A percentile compares a stretch with the other conserved stretches of the same genome.
Evolutionary conservation across 37 sponge, comb jelly and placozoan genomes (phyloP).

Genomic region (Beroe ovata): DNA sequence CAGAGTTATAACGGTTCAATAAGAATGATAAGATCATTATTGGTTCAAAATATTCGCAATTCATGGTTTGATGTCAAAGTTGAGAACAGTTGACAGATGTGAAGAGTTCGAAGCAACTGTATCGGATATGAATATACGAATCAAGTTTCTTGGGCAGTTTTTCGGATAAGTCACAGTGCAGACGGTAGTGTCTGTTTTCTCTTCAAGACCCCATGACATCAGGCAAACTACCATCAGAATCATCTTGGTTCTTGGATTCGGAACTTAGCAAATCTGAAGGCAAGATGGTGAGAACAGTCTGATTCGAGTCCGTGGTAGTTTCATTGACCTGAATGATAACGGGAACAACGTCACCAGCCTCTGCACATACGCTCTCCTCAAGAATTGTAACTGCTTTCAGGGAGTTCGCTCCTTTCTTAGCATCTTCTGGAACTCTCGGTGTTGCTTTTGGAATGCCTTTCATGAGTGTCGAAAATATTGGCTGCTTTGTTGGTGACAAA

Average conservation of each 20-base stretch:
- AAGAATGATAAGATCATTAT: too few species aligned
- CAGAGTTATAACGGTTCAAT: too few species aligned
- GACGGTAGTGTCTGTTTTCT: too few species aligned
- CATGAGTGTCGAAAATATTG: neutral
- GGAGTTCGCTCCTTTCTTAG: neutral
- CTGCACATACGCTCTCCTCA: neutral
- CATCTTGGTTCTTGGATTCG: neutral
- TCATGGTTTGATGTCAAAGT: too few species aligned
- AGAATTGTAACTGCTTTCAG: constrained; percentile 15
- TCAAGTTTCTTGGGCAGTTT: too few species aligned
- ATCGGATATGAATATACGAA: too few species aligned
- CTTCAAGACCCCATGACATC: constrained; percentile 7
- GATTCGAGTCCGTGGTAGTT: constrained; percentile 9
- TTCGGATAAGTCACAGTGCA: too few species aligned
- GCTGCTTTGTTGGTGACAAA: neutral
- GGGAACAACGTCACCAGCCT: neutral
- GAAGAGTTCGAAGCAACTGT: too few species aligned
- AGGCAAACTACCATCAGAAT: constrained; percentile 22
- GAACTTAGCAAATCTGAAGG: neutral
- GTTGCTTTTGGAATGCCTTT: constrained; percentile 2
- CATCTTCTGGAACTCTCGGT: constrained; percentile 31
- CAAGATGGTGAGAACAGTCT: constrained; percentile 5
- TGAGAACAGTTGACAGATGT: too few species aligned
- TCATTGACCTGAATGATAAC: constrained; percentile 10
- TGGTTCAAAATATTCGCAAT: too few species aligned